Percentiles rank a stretch among this genome's conserved stretches.
Evolutionary conservation across 2,888 invertebrate genomes (phyloP).

Genomic region (Drosophila antonietae): DNA sequence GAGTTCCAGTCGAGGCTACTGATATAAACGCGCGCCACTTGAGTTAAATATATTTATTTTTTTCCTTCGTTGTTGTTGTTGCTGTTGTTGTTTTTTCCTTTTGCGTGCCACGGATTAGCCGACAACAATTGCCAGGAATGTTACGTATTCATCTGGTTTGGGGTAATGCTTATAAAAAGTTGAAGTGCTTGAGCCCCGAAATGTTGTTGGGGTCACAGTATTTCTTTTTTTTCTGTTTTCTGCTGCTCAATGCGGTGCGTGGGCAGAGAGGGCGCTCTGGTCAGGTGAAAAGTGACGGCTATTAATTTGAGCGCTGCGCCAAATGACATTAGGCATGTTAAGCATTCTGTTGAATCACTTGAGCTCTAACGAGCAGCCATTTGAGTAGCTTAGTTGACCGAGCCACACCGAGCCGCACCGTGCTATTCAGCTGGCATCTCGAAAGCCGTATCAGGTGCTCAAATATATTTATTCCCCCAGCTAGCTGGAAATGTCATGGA

Average conservation of each 20-base stretch:
- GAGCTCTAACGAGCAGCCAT: constrained; percentile 76
- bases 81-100: constrained; percentile 11
- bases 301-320: constrained; percentile 75
- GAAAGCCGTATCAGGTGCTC: constrained; percentile 29
- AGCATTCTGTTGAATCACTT: constrained; percentile 78
- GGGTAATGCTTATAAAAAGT: constrained; percentile 53
- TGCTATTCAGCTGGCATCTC: constrained; percentile 37
- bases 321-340: constrained; percentile 80
- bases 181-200: constrained; percentile 37
- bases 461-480: constrained; percentile 31
- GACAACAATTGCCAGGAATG: constrained; percentile 62
- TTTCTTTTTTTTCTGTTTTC: neutral
- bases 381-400: constrained; percentile 69
- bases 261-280: constrained; percentile 38
- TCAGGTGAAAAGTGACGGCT: constrained; percentile 77
- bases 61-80: constrained; percentile 15
- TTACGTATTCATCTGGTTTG: constrained; percentile 65
- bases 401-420: neutral
- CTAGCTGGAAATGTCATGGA: constrained; percentile 35
- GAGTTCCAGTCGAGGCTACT: constrained; percentile 67
- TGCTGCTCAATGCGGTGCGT: neutral
- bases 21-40: constrained; percentile 71
- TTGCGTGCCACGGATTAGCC: constrained; percentile 65
- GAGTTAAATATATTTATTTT: constrained; percentile 54
- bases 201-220: constrained; percentile 29